Evolutionary conservation across 2,888 invertebrate species (phyloP).

Genomic region (Campoplex nolae): DNA sequence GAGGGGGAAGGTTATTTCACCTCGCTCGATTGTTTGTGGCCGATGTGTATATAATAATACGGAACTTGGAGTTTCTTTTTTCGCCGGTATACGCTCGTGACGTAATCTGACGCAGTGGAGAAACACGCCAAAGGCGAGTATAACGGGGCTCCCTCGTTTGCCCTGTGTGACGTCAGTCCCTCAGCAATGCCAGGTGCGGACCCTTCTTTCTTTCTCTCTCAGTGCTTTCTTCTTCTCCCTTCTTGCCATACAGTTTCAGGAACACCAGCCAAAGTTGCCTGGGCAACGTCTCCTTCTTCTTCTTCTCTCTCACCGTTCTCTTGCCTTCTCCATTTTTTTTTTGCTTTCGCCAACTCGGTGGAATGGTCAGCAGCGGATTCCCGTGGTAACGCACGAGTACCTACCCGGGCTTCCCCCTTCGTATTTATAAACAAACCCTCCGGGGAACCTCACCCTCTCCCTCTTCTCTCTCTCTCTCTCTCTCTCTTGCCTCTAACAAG

Average conservation of each 20-base stretch:
- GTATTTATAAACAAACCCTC: constrained; percentile 74
- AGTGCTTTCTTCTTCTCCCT: constrained; percentile 35
- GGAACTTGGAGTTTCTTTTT: constrained; percentile 41
- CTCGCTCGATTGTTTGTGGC: constrained; percentile 72
- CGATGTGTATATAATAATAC: constrained; percentile 58
- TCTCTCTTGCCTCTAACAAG: constrained; percentile 57
- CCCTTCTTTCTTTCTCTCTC: constrained; percentile 41
- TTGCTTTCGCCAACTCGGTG: constrained; percentile 27
- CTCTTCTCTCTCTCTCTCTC: not conserved
- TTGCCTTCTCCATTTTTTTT: constrained; percentile 35
- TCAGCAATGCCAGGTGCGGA: constrained; percentile 62
- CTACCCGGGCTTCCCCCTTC: constrained; percentile 29
- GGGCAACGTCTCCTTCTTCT: constrained; percentile 26
- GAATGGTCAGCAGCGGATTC: constrained; percentile 51
- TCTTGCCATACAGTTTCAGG: constrained; percentile 19
- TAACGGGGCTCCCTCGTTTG: constrained; percentile 73
- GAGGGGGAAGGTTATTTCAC: constrained; percentile 48
- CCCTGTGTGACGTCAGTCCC: constrained; percentile 74
- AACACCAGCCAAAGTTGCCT: constrained; percentile 46
- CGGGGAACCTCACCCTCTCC: constrained; percentile 60
- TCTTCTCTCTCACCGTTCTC: constrained; percentile 28
- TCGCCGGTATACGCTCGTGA: constrained; percentile 67
- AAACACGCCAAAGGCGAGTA: constrained; percentile 45
- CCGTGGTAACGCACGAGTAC: constrained; percentile 24
- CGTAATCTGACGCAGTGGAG: constrained; percentile 75